Percentiles rank a stretch among this genome's conserved stretches.
These are phyloP conservation scores for Calliopum simillimum DNA, from an alignment of 2,888 invertebrate species.

Conservation along the genomic window DNA sequence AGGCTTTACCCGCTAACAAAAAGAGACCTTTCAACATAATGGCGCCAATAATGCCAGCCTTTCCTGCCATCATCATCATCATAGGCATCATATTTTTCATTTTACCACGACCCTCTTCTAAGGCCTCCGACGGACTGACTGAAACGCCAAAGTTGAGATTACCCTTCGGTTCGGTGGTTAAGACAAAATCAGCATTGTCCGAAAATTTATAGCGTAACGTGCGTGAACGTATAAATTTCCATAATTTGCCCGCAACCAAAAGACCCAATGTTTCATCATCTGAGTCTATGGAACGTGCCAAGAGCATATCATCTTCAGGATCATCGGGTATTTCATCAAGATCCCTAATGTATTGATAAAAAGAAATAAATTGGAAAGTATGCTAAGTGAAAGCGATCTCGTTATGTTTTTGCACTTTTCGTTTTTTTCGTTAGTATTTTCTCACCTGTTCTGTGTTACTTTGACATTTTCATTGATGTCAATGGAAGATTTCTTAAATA, in stretches of 20 bases:
- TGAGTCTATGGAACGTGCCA: conserved; percentile 68
- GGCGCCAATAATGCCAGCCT: conserved; percentile 84
- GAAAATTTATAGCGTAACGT: conserved; percentile 82
- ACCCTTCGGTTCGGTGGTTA: conserved; percentile 76
- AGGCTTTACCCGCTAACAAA: conserved; percentile 85
- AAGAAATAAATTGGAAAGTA: conserved; percentile 1
- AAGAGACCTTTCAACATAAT: conserved; percentile 84
- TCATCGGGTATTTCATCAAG: conserved; percentile 65
- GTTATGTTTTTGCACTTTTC: too few species aligned
- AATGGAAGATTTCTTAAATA: conserved; percentile 83
- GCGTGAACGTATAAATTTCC: conserved; percentile 80
- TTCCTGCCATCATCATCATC: conserved; percentile 81
- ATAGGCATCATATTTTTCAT: conserved; percentile 80
- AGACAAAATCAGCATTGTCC: conserved; percentile 82
- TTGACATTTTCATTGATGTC: conserved; percentile 82
- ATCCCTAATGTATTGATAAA: conserved; percentile 50
- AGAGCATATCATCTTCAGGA: conserved; percentile 71
- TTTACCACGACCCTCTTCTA: conserved; percentile 77
- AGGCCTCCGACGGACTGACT: conserved; percentile 72
- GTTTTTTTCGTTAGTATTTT: conserved; percentile 5
- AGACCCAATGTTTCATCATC: conserved; percentile 74
- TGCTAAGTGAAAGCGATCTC: background rate
- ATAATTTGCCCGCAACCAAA: conserved; percentile 79
- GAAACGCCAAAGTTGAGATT: conserved; percentile 75
- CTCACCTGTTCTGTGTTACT: conserved; percentile 78